Base-by-base conservation (phyloP, 1,140 invertebrate species). In the Listronotus oregonensis region DNA sequence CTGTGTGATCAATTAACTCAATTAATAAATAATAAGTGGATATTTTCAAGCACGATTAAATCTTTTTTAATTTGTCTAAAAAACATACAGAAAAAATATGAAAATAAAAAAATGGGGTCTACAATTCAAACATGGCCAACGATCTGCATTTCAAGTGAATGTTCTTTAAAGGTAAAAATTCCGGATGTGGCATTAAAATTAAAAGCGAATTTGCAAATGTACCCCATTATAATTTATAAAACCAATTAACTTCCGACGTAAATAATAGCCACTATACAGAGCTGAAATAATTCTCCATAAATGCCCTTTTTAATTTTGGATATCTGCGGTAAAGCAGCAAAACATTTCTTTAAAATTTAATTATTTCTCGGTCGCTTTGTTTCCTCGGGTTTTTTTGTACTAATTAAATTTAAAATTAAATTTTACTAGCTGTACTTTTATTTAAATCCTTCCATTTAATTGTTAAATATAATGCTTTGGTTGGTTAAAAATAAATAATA, bases 271-370 rank as follows among this genome's bases (percentile, higher is more conserved):
- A 11, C 39, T 40, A 17, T 40, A 12, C 14, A 55, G 39, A 55
- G 14, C 14, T 32, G 34, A 55, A 55, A 55, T 55, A 55, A 55
- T 55, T 55, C 52, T 40, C 34, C 52, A 55, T 40, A 55, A 55
- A 55, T 55, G 52, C 52, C 39, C 34, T 40, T 55, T 55, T 55
- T 40, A 55, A 55, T 55, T 55, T 55, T 8, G 52, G 52, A 39
- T 55, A 55, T 55, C 18, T 55, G 52, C 52, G 52, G 52, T 40
- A 40, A 42, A 55, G 52, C 52, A 34, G 52, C 32, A 40, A 55
- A 55, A 55, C 37, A 55, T 55, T 55, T 55, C 52, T 55, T 55
- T 55, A 55, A 40, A 55, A 55, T 55, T 39, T 55, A 55, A 52
- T 52, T 52, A 55, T 55, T 55, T 55, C 52, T 18, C 39, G 15